Evolutionary conservation across 2,797 vertebrate genomes (phyloP).

Genomic region (Ctenosaura bakeri): DNA sequence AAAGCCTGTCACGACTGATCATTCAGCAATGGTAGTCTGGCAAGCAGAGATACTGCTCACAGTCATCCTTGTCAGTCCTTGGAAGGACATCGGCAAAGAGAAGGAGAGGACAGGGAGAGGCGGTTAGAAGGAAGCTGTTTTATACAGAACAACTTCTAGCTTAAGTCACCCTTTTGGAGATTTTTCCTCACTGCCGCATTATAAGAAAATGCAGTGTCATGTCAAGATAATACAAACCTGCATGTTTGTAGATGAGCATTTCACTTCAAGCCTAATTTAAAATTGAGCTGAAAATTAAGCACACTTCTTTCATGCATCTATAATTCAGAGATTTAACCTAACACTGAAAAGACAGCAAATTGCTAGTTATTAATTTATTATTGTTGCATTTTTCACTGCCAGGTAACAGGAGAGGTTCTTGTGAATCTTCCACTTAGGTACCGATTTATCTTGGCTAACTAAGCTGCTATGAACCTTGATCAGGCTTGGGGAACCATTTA

Average conservation of each 20-base stretch:
- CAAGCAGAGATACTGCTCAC: conserved; percentile 11
- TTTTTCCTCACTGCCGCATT: background rate
- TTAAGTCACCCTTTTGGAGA: background rate
- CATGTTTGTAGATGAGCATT: background rate
- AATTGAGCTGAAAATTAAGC: background rate
- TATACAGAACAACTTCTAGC: background rate
- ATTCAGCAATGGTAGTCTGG: background rate
- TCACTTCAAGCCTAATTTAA: background rate
- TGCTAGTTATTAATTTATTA: no score
- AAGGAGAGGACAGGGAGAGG: background rate
- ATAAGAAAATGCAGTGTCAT: background rate
- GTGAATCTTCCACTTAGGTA: no score
- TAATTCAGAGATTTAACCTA: background rate
- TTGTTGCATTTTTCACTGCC: no score
- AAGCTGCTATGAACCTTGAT: no score
- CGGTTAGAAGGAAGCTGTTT: background rate
- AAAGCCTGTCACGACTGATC: conserved; percentile 16
- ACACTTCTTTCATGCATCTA: background rate
- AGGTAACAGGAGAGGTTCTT: no score
- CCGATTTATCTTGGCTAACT: no score
- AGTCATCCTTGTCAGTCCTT: conserved; percentile 13
- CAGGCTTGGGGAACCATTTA: no score
- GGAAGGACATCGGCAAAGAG: conserved; percentile 15
- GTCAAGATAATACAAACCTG: background rate
- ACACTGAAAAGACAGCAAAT: background rate